Conservation (phyloP, 2,888 invertebrate species). For the Cheilosia variabilis region DNA sequence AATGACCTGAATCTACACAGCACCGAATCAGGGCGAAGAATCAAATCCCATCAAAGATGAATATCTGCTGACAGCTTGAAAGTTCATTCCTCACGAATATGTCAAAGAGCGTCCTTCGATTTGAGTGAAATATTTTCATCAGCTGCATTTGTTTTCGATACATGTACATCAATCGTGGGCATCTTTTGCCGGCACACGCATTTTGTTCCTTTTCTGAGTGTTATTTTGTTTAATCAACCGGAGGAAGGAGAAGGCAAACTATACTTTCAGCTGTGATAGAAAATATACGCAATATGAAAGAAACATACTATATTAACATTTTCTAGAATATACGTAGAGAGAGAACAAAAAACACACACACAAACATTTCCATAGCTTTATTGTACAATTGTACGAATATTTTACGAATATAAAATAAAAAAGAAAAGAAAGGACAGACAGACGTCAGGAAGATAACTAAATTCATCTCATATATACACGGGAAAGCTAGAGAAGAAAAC, state of each 20-base stretch:
- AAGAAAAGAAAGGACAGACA: constrained; percentile 1
- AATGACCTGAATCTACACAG: constrained; percentile 10
- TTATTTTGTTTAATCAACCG: constrained; percentile 14
- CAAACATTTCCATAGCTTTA: constrained; percentile 40
- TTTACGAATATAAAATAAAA: not conserved
- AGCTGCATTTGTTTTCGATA: constrained; percentile 4
- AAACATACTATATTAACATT: constrained; percentile 62
- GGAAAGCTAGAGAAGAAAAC: constrained; percentile 8
- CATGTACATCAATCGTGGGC: too few species aligned
- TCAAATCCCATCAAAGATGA: constrained; percentile 47
- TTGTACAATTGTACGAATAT: constrained; percentile 23
- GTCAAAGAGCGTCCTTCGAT: constrained; percentile 46
- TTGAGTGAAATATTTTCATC: constrained; percentile 48
- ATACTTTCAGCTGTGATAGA: constrained; percentile 69
- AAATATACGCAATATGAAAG: constrained; percentile 69
- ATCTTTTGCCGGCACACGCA: constrained; percentile 7
- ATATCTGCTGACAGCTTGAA: constrained; percentile 55
- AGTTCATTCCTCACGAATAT: constrained; percentile 5
- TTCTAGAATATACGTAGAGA: constrained; percentile 25
- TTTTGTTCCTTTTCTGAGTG: constrained; percentile 42
- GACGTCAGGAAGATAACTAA: constrained; percentile 5
- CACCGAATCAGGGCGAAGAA: constrained; percentile 2
- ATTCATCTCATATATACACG: constrained; percentile 6
- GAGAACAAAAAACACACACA: too few species aligned
- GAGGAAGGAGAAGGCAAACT: constrained; percentile 44